Percentiles rank a stretch among this genome's conserved stretches.
phyloP scores from a whole-genome alignment of 2,113 vertebrate genomes.

The Tragelaphus buxtoni region DNA sequence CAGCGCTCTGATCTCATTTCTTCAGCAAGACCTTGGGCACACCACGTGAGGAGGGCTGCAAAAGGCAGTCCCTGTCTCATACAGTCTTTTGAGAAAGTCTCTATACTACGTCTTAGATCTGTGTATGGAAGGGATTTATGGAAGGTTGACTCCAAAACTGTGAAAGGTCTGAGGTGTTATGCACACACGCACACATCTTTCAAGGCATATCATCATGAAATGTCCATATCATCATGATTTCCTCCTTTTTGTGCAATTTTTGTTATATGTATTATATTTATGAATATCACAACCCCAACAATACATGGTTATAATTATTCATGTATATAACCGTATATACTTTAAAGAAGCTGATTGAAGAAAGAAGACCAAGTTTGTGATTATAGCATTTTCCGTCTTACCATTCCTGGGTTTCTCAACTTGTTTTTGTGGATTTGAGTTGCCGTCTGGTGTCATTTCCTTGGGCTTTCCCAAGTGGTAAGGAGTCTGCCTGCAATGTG shows the following conservation, averaged over 20 bases:
- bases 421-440: not conserved
- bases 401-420: not conserved
- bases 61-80: not conserved
- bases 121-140: not conserved
- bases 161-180: not conserved
- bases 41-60: not conserved
- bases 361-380: not conserved
- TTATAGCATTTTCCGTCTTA: not conserved
- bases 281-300: not conserved
- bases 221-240: no score
- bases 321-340: not conserved
- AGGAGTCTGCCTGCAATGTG: not conserved
- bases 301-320: not conserved
- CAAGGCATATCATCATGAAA: not conserved
- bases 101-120: not conserved
- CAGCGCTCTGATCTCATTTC: not conserved
- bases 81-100: not conserved
- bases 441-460: not conserved
- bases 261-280: not conserved
- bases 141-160: not conserved
- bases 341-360: not conserved
- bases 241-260: not conserved
- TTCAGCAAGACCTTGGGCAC: not conserved
- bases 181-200: no score
- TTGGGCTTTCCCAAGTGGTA: not conserved